Evolutionary conservation across 2,888 invertebrate genomes (phyloP), one percentile per base, ranked within the genome.

Genomic region (Drosophila meridiana): DNA sequence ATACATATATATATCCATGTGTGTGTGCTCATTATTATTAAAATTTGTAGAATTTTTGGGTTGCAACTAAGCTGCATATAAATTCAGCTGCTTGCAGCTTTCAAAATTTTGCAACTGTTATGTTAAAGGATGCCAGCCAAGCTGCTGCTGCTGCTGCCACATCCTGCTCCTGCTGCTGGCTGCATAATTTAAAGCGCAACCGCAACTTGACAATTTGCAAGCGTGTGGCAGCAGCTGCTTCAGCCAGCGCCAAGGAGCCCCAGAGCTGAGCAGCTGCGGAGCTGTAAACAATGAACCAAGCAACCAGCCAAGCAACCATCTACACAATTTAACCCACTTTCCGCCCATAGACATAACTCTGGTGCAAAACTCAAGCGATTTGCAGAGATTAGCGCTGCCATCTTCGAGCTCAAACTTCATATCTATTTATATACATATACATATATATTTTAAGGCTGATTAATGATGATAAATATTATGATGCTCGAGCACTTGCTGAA

Each of bases 161-260:
- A 63, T 53, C 40, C 52, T 48, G 38, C 58, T 4, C 7, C 48
- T 13, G 34, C 6, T 7, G 38, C 28, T 11, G 48, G 62, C 78
- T 85, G 88, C 89, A 85, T 85, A 89, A 85, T 87, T 85, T 85
- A 85, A 82, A 78, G 89, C 85, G 90, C 86, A 85, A 89, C 88
- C 85, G 86, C 88, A 85, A 85, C 88, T 85, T 85, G 85, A 86
- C 90, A 86, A 86, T 86, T 86, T 86, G 90, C 86, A 74, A 73
- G 84, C 72, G 64, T 62, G 55, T 69, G 48, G 61, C 76, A 60
- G 65, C 84, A 71, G 83, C 83, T 80, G 78, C 80, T 80, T 47
- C 80, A 48, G 45, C 38, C 28, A 20, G 48, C 36, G 11, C 45
- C 42, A 28, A 42, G 36, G 30, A 40, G 36, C 69, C 40, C n/a